Percentiles rank a stretch among this genome's conserved stretches.
phyloP scores from a whole-genome alignment of 2,888 invertebrate species.

The Diaperis boleti region DNA sequence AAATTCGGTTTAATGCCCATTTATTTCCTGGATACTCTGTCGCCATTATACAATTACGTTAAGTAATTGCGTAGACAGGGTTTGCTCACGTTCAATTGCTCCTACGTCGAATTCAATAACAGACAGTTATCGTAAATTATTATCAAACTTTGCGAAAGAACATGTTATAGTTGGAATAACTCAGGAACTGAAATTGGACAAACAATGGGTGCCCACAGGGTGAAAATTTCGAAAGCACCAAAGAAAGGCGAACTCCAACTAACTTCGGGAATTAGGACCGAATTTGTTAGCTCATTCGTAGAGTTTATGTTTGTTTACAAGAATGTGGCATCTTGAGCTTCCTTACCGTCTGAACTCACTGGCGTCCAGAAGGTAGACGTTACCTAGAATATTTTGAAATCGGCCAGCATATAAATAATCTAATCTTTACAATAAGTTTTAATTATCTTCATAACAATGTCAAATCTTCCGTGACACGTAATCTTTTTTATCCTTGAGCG shows the following conservation, averaged over 20 bases:
- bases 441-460: too few relatives aligned
- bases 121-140: constrained; percentile 18
- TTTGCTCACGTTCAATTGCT: constrained; percentile 23
- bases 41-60: constrained; percentile 41
- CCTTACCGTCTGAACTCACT: too few relatives aligned
- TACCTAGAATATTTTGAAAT: too few relatives aligned
- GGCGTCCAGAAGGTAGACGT: too few relatives aligned
- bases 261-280: constrained; percentile 30
- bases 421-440: too few relatives aligned
- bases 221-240: constrained; percentile 35
- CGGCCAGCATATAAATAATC: too few relatives aligned
- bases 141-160: constrained; percentile 12
- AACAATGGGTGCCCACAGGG: constrained; percentile 33
- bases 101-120: constrained; percentile 20
- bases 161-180: constrained; percentile 41
- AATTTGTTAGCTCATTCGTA: constrained; percentile 41
- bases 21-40: constrained; percentile 42
- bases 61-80: constrained; percentile 44
- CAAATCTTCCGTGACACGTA: too few relatives aligned
- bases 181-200: constrained; percentile 34
- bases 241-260: constrained; percentile 35
- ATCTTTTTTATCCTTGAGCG: too few relatives aligned
- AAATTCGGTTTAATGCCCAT: constrained; percentile 46
- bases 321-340: constrained; percentile 19
- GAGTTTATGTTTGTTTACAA: constrained; percentile 44